Evolutionary conservation across 2,888 invertebrate species (phyloP).

Genomic region (Abrostola triplasia): DNA sequence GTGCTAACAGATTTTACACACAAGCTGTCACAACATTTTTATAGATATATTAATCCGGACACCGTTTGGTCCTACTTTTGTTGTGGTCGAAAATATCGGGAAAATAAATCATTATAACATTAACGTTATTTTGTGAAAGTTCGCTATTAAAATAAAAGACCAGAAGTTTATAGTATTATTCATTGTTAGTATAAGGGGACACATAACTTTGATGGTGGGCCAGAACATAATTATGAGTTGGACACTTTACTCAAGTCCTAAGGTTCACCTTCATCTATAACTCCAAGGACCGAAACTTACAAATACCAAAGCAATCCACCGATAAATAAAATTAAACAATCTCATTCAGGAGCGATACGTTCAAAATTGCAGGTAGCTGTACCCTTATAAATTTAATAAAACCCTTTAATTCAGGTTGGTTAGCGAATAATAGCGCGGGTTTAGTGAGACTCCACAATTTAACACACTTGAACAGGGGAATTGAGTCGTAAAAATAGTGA

Average conservation of each 20-base stretch:
- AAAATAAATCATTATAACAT: background rate
- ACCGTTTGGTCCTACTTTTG: constrained; percentile 13
- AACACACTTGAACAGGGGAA: constrained; percentile 66
- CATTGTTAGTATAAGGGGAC: background rate
- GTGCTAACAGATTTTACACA: constrained; percentile 57
- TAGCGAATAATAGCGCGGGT: constrained; percentile 62
- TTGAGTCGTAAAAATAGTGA: constrained; percentile 81
- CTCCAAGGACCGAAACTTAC: constrained; percentile 21
- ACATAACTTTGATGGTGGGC: background rate
- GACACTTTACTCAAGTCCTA: background rate
- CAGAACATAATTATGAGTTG: background rate
- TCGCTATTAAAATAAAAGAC: background rate
- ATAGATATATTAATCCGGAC: constrained; percentile 33
- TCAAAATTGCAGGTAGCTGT: constrained; percentile 57
- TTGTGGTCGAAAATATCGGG: background rate
- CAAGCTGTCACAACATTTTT: constrained; percentile 47
- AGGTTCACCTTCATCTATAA: constrained; percentile 24
- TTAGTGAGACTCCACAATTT: constrained; percentile 70
- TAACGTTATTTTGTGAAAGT: background rate
- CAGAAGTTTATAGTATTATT: background rate
- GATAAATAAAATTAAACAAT: constrained; percentile 56
- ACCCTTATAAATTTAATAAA: constrained; percentile 70
- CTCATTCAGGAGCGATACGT: constrained; percentile 48
- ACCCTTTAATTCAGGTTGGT: constrained; percentile 68
- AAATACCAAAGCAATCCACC: constrained; percentile 21